Base-by-base conservation (phyloP, 2,113 vertebrate species). In the Ceratotherium simum region DNA sequence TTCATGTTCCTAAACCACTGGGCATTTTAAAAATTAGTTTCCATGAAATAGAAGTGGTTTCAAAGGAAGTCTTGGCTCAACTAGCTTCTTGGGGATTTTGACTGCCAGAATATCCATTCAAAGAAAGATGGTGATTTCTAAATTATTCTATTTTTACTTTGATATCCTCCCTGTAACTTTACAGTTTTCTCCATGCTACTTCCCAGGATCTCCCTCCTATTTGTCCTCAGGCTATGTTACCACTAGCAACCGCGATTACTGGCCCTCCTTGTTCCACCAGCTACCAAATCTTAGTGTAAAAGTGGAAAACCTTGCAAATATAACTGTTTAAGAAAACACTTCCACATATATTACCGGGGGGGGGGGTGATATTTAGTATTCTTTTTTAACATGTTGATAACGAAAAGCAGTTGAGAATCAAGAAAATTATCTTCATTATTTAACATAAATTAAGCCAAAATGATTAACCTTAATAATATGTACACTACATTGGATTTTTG, bases 11-110 rank as follows among this genome's bases (percentile, higher is more conserved):
- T 97, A 98, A 98, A 98, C 98, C 98, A 98, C 97, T 16, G 93
- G 88, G 97, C 91, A 95, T 96, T 98, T 98, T 96, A 98, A 85
- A 98, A 99, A 98, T 98, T 97, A 93, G 97, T 98, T 99, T 99
- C 98, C 98, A 98, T 1, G 81, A 98, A 98, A 97, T 98, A 97
- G 93, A 98, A 95, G 97, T 96, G 95, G 78, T 98, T 99, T 98
- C 97, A 97, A 98, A 98, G 98, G 97, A 98, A 98, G 92, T 94
- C 78, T 98, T 99, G 98, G 98, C 97, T 98, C 13, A 0, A 70
- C 84, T 46, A 94, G 80, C 90, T 96, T 98, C 97, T 98, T 93
- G 42, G 46, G 90, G 92, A 88, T 29, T 97, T 88, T 97, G 17
- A 75, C 94, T 98, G 97, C 91, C 86, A 97, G 75, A 36, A 95